Conservation (phyloP, 2,113 vertebrate genomes). For the Hystrix cristata region DNA sequence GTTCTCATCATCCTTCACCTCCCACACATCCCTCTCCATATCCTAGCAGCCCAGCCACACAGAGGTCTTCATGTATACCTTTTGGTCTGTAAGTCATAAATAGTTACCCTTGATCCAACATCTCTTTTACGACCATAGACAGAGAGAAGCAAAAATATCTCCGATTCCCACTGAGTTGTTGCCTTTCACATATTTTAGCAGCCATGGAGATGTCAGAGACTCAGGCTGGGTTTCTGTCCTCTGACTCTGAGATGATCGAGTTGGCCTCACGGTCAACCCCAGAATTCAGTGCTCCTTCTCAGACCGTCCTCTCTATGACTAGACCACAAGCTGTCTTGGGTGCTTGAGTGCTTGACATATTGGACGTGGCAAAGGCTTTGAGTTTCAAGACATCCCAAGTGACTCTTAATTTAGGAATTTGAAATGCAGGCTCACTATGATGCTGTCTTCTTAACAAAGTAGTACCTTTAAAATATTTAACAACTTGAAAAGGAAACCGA, state of each 20-base stretch:
- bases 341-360: neutral
- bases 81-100: neutral
- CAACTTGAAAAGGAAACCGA: slow-evolving; percentile 64
- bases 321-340: accelerated
- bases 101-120: neutral
- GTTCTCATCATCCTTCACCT: neutral
- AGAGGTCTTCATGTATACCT: neutral
- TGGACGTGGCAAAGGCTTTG: neutral
- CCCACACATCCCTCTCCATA: neutral
- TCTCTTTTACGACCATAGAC: neutral
- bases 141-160: slow-evolving; percentile 15
- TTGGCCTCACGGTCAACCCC: neutral
- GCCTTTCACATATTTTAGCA: neutral
- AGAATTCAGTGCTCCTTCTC: neutral
- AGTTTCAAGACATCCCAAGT: neutral
- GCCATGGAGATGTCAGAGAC: neutral
- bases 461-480: slow-evolving; percentile 77
- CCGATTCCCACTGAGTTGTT: neutral
- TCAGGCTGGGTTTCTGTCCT: neutral
- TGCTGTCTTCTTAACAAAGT: slow-evolving; percentile 61
- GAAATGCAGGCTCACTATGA: slow-evolving; percentile 28
- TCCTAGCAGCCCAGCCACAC: neutral
- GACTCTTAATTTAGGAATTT: slow-evolving; percentile 3
- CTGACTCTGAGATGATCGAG: neutral
- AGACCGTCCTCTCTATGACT: neutral